These are phyloP conservation scores for Acanthurus tractus DNA, from an alignment of 2,797 vertebrate species.

Conservation along the genomic window DNA sequence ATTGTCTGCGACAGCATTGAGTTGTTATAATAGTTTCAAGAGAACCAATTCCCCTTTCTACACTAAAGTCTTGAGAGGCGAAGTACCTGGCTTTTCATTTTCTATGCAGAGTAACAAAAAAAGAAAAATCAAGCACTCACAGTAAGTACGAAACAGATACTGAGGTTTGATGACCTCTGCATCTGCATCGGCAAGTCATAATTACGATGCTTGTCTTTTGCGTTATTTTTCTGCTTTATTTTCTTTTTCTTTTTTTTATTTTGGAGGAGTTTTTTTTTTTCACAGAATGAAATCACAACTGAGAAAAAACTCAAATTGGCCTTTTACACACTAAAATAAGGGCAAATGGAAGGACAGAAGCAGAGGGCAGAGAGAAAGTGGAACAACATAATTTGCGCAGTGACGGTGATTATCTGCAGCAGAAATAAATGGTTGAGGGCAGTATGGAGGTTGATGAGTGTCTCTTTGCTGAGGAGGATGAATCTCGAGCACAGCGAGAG, in stretches of 20 bases:
- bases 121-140: constrained; percentile 49
- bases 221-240: constrained; percentile 34
- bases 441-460: constrained; percentile 44
- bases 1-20: constrained; percentile 60
- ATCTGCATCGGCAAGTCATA: constrained; percentile 45
- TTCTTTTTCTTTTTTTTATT: constrained; percentile 8
- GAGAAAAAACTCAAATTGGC: constrained; percentile 67
- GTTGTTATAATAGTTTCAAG: constrained; percentile 52
- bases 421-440: constrained; percentile 65
- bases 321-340: constrained; percentile 57
- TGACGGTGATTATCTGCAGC: constrained; percentile 60
- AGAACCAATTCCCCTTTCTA: constrained; percentile 51
- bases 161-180: constrained; percentile 13
- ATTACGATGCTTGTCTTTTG: constrained; percentile 51
- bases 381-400: constrained; percentile 65
- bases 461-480: constrained; percentile 33
- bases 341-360: constrained; percentile 53
- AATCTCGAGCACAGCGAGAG: neutral
- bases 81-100: constrained; percentile 52
- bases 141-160: constrained; percentile 37
- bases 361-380: constrained; percentile 44
- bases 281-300: constrained; percentile 51
- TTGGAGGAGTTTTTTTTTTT: constrained; percentile 16
- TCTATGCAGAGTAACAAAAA: constrained; percentile 48
- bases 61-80: constrained; percentile 48